These are phyloP conservation scores for Bellardia pandia DNA, from an alignment of 2,888 invertebrate genomes.

Conservation along the genomic window DNA sequence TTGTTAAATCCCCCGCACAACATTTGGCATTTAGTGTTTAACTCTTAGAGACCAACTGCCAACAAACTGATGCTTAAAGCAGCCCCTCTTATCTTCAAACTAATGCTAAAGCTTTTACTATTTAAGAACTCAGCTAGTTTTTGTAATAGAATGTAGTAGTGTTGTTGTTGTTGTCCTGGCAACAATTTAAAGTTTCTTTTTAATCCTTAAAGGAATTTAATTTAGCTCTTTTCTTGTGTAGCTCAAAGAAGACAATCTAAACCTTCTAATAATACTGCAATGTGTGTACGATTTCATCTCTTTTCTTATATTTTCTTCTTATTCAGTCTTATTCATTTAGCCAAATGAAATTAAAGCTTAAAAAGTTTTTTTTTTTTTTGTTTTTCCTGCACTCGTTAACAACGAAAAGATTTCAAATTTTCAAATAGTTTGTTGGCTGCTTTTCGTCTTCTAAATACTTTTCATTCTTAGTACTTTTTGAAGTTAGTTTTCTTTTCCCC, in stretches of 20 bases:
- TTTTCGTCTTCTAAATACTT: slow-evolving; percentile 61
- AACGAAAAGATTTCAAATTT: slow-evolving; percentile 66
- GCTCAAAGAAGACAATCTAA: too few relatives aligned
- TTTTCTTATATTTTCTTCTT: slow-evolving; percentile 13
- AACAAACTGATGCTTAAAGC: slow-evolving; percentile 2
- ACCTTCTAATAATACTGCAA: too few relatives aligned
- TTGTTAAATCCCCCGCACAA: slow-evolving; percentile 17
- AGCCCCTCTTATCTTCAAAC: slow-evolving; percentile 33
- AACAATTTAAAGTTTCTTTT: slow-evolving; percentile 68
- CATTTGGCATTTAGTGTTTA: slow-evolving; percentile 46
- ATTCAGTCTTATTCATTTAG: slow-evolving; percentile 43
- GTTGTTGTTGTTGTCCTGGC: slow-evolving; percentile 39
- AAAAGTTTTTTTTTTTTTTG: slow-evolving; percentile 60
- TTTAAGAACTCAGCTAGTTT: slow-evolving; percentile 13
- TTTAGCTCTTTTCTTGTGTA: slow-evolving; percentile 47
- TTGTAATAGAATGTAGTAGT: neutral
- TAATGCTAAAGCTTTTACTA: slow-evolving; percentile 24
- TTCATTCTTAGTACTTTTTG: slow-evolving; percentile 42
- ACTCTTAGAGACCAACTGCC: slow-evolving; percentile 19
- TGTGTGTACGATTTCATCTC: slow-evolving; percentile 40
- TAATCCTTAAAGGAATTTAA: slow-evolving; percentile 72
- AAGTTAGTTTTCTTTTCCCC: slow-evolving; percentile 4
- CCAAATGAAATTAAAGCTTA: slow-evolving; percentile 72
- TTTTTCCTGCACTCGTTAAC: slow-evolving; percentile 14
- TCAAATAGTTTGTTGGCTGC: slow-evolving; percentile 61